These are phyloP conservation scores for Ephestia elutella DNA, from an alignment of 1,140 invertebrate species.

Conservation along the genomic window DNA sequence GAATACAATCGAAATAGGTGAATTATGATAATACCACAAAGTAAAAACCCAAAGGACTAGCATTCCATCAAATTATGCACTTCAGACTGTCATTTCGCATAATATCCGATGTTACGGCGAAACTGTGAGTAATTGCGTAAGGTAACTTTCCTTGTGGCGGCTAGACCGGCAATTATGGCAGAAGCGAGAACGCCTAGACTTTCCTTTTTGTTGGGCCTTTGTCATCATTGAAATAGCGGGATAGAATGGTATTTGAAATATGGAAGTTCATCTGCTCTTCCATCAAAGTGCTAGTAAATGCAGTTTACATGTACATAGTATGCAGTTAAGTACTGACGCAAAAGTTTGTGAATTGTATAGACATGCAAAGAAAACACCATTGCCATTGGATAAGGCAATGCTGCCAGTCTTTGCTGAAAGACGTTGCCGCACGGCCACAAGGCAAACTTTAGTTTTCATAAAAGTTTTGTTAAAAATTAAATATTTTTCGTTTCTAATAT, in stretches of 20 bases:
- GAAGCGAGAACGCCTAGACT: conserved; percentile 9
- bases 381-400: too few relatives aligned
- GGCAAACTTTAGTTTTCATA: too few relatives aligned
- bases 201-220: conserved; percentile 1
- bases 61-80: neutral
- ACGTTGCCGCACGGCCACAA: too few relatives aligned
- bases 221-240: neutral
- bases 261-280: neutral
- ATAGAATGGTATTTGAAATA: neutral
- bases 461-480: too few relatives aligned
- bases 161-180: neutral
- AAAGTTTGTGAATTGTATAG: too few relatives aligned
- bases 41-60: conserved; percentile 6
- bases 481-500: too few relatives aligned
- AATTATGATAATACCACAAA: neutral
- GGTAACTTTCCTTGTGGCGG: neutral
- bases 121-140: neutral
- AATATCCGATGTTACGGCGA: conserved; percentile 3
- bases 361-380: too few relatives aligned
- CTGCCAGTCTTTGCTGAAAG: too few relatives aligned
- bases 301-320: neutral
- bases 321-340: too few relatives aligned
- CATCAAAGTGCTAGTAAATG: neutral
- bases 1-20: too few relatives aligned
- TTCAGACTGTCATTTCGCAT: neutral